Conservation (phyloP, 2,888 invertebrate genomes). For the Oligia latruncula region DNA sequence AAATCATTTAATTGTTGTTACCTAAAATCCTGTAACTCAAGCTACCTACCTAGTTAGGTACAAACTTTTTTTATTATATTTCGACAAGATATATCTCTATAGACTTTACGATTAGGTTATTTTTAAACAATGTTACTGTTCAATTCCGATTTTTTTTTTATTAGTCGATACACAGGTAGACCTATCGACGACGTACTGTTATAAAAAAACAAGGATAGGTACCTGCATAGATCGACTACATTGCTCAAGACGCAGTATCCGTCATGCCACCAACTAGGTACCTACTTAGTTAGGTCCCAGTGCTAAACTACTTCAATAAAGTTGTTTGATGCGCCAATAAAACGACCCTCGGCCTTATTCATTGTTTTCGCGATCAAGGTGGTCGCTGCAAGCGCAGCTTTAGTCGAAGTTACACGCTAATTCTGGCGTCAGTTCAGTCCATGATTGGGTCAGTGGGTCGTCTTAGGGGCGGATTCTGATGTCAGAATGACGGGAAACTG, state of each 20-base stretch:
- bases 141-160: neutral
- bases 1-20: neutral
- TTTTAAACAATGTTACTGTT: neutral
- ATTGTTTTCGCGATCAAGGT: neutral
- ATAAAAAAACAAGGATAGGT: neutral
- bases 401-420: too few relatives aligned
- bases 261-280: neutral
- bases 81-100: neutral
- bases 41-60: neutral
- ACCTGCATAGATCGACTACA: neutral
- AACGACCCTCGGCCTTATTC: neutral
- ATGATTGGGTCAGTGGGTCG: too few relatives aligned
- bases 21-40: neutral
- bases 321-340: neutral
- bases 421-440: too few relatives aligned
- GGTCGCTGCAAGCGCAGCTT: constrained; percentile 1
- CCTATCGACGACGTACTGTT: neutral
- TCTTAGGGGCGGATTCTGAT: too few relatives aligned
- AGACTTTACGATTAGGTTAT: neutral
- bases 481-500: too few relatives aligned
- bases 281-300: neutral
- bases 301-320: neutral
- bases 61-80: neutral
- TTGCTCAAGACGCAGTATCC: neutral
- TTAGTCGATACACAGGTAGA: neutral